These are phyloP conservation scores for Biston stratarius DNA, from an alignment of 2,888 invertebrate genomes.

Conservation along the genomic window DNA sequence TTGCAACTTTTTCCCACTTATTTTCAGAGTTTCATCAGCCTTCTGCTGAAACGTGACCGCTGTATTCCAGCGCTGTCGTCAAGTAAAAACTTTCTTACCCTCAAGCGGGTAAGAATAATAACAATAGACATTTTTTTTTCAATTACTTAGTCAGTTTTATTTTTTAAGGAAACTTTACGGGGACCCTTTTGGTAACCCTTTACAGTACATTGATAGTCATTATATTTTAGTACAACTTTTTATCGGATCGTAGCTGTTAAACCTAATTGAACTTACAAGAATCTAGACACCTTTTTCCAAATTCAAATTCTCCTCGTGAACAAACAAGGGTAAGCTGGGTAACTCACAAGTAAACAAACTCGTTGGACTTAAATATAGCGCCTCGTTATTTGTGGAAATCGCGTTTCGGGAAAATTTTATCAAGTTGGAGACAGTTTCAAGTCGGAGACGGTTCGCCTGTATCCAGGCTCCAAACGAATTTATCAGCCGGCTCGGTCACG, in stretches of 20 bases:
- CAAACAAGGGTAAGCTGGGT: slow-evolving; percentile 13
- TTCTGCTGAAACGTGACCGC: slow-evolving; percentile 19
- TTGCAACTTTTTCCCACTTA: slow-evolving; percentile 15
- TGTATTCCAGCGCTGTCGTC: slow-evolving; percentile 12
- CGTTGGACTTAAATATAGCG: slow-evolving; percentile 32
- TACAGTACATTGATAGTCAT: not conserved
- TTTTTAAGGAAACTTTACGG: not conserved
- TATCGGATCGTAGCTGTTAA: not conserved
- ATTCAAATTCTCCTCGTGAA: slow-evolving; percentile 17
- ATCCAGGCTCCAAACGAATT: slow-evolving; percentile 47
- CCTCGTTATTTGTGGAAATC: slow-evolving; percentile 21
- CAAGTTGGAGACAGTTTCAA: slow-evolving; percentile 20
- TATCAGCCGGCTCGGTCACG: slow-evolving; percentile 54
- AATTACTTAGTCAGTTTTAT: not conserved
- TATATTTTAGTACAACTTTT: not conserved
- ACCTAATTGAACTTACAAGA: slow-evolving; percentile 1
- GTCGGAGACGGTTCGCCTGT: slow-evolving; percentile 42
- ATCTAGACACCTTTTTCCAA: slow-evolving; percentile 13
- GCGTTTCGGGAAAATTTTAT: slow-evolving; percentile 27
- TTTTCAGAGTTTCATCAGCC: slow-evolving; percentile 9
- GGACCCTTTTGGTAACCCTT: not conserved
- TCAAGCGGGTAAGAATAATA: not conserved
- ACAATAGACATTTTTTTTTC: not conserved
- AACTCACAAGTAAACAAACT: slow-evolving; percentile 27
- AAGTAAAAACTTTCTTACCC: slow-evolving; percentile 11